Base-by-base conservation (phyloP, 2,797 vertebrate genomes). In the Ptychobarbus kaznakovi region DNA sequence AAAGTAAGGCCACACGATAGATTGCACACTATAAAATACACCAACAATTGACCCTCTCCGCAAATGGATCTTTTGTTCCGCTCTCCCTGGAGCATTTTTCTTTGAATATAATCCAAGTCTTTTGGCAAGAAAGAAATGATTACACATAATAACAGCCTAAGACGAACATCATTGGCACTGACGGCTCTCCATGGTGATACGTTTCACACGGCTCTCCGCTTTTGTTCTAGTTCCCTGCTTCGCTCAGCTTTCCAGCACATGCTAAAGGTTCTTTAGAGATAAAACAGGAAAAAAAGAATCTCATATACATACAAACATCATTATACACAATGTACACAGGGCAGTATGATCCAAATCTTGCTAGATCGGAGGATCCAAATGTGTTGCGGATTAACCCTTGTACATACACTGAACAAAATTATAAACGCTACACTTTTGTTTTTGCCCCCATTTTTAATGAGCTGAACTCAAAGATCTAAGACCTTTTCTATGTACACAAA, bases 1-100 rank as follows among this genome's bases (percentile, higher is more conserved):
- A 89, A 90, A 90, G 89, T 88, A 91, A 91, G 90, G 89, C 89
- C 88, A 88, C 89, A 89, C 84, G 53, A 89, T 85, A 90, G 88
- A 91, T 89, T 86, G 88, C 86, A 90, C 90, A 88, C 90, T 89
- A 89, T 82, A 89, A 89, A 89, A 87, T 86, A 90, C 87, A 91
- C 84, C 66, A 85, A 89, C 81, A 63, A 90, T 83, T 86, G 86
- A 90, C 84, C 88, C 86, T 82, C 85, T 85, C 75, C 1, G 72
- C 80, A 86, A 87, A 88, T 84, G 80, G 53, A 87, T 80, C 66
- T 69, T 66, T 83, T 83, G 86, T 89, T 65, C 61, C 42, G 51
- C 74, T 80, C 80, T 87, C 84, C 77, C 49, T 20, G 28, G 80
- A 81, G 82, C 61, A 65, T 40, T 82, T 85, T 87, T 82, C 72